Conservation (phyloP, 2,797 vertebrate species). For the Acrocephalus scirpaceus region DNA sequence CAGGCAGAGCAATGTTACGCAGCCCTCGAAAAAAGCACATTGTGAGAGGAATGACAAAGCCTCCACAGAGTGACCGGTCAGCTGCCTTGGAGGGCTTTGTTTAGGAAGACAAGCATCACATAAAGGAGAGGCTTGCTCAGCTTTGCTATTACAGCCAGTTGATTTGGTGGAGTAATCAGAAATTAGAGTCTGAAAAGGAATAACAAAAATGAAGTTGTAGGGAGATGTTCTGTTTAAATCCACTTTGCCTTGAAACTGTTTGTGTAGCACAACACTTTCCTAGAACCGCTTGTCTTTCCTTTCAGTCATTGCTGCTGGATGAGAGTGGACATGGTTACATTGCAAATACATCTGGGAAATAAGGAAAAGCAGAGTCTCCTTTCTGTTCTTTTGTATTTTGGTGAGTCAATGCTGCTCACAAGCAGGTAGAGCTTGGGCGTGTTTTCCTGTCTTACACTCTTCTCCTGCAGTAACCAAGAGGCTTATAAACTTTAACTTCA, state of each 20-base stretch:
- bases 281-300: background rate
- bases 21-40: background rate
- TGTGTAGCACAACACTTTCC: background rate
- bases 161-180: background rate
- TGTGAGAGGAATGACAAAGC: background rate
- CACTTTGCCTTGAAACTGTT: background rate
- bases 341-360: background rate
- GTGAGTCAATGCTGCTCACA: background rate
- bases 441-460: background rate
- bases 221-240: background rate
- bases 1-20: background rate
- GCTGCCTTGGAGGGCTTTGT: background rate
- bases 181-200: background rate
- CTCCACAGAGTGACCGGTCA: background rate
- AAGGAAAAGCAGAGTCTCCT: background rate
- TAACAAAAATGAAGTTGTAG: background rate
- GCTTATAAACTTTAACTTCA: background rate
- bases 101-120: background rate
- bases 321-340: background rate
- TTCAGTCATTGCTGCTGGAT: background rate
- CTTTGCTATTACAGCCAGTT: background rate
- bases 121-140: background rate
- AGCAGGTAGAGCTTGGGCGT: background rate
- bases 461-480: background rate
- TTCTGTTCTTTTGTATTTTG: background rate